Percentiles rank a stretch among this genome's conserved stretches.
Evolutionary conservation across 2,888 invertebrate genomes (phyloP).

Genomic region (Phyto melanocephala): DNA sequence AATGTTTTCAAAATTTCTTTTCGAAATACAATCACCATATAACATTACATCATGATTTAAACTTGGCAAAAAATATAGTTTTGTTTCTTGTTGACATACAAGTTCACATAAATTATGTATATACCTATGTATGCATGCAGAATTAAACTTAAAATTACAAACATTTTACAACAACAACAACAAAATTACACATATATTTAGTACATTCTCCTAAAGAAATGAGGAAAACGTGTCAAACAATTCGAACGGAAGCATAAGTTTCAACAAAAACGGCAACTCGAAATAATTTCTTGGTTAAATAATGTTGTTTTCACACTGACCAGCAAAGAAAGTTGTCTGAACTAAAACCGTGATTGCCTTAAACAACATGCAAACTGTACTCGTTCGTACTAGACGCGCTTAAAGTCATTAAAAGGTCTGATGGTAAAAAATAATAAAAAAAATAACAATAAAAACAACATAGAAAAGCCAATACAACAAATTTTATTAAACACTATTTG

Average conservation of each 20-base stretch:
- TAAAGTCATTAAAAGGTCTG: slow-evolving; percentile 37
- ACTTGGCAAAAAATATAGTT: not conserved
- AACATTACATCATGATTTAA: not conserved
- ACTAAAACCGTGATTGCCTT: slow-evolving; percentile 29
- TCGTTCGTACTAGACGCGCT: slow-evolving; percentile 1
- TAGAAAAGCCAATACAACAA: slow-evolving; percentile 4
- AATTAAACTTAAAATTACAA: not conserved
- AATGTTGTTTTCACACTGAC: slow-evolving; percentile 41
- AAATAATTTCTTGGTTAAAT: slow-evolving; percentile 31
- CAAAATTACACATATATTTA: not conserved
- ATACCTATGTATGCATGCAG: too few relatives aligned
- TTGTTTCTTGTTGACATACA: not conserved
- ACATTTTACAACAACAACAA: not conserved
- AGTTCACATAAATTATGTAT: not conserved
- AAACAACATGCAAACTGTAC: slow-evolving; percentile 26
- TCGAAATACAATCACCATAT: too few relatives aligned
- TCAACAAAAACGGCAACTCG: slow-evolving; percentile 31
- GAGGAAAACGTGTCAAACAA: slow-evolving; percentile 54
- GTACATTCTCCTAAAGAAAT: too few relatives aligned
- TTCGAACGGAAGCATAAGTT: slow-evolving; percentile 56
- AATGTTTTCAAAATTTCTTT: too few relatives aligned
- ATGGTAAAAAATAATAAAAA: slow-evolving; percentile 1
- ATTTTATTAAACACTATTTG: slow-evolving; percentile 3
- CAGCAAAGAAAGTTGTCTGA: slow-evolving; percentile 45
- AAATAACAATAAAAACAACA: not conserved